phyloP scores from a whole-genome alignment of 2,888 invertebrate species.

The Calephelis perditalis region DNA sequence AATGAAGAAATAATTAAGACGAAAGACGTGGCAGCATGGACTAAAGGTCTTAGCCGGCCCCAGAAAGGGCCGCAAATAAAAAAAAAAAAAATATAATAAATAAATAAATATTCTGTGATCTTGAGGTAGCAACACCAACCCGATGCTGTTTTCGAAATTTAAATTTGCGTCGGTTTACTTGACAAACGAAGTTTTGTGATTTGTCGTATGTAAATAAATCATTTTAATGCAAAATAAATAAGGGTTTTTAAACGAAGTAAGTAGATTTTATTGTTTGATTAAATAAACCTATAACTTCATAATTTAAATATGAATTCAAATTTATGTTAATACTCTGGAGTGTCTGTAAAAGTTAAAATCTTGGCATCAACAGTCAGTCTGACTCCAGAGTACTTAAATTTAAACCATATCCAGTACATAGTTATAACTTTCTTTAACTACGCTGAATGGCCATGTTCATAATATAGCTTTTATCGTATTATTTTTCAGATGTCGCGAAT shows the following conservation, averaged over 20 bases:
- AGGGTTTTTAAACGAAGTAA: no score
- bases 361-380: no score
- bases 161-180: slow-evolving; percentile 42
- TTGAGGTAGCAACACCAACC: slow-evolving; percentile 18
- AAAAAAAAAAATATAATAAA: neutral
- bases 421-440: no score
- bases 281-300: neutral
- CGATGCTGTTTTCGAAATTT: slow-evolving; percentile 40
- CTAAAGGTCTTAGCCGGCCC: no score
- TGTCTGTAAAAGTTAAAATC: no score
- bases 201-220: slow-evolving; percentile 18
- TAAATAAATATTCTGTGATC: neutral
- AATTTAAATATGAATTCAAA: neutral
- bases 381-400: no score
- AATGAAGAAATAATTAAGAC: no score
- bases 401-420: no score
- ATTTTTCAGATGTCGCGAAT: slow-evolving; percentile 67
- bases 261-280: no score
- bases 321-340: neutral
- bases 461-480: neutral
- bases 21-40: no score
- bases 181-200: slow-evolving; percentile 29
- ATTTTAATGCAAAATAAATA: slow-evolving; percentile 18
- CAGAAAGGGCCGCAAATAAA: no score
- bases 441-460: no score